phyloP scores from a whole-genome alignment of 2,797 vertebrate genomes.

The Rousettus madagascariensis region DNA sequence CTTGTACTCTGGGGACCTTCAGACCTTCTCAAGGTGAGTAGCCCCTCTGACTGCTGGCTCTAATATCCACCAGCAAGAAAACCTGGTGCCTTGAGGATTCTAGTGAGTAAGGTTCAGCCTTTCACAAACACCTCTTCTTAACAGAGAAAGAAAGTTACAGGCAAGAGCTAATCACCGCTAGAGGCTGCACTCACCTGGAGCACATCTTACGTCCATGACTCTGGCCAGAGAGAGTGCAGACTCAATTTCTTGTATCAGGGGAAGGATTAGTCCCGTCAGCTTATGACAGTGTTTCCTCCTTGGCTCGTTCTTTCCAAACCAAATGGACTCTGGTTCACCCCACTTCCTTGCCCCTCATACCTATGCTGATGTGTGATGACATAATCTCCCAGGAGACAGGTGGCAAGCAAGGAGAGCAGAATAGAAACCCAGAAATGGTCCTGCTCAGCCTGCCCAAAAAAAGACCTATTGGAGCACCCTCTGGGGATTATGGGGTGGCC shows the following conservation, averaged over 20 bases:
- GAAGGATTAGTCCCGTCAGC: accelerated
- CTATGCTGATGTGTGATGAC: not conserved
- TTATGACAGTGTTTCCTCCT: not conserved
- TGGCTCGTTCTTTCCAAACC: not conserved
- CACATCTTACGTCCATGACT: not conserved
- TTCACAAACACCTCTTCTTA: not conserved
- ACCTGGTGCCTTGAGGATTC: not conserved
- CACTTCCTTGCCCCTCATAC: accelerated
- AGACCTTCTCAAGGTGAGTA: not conserved
- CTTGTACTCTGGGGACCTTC: accelerated
- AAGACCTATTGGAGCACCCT: not conserved
- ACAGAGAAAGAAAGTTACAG: not conserved
- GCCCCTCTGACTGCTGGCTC: not conserved
- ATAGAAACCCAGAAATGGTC: not conserved
- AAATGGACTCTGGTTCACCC: not conserved
- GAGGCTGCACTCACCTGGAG: no score
- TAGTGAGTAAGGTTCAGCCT: not conserved
- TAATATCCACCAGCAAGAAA: not conserved
- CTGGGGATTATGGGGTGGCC: accelerated
- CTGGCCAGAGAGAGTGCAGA: not conserved
- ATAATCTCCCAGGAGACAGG: not conserved
- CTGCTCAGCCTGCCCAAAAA: not conserved
- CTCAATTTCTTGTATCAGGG: accelerated
- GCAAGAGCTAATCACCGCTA: not conserved
- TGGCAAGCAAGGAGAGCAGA: not conserved